Evolutionary conservation across 2,797 vertebrate species (phyloP), one percentile per base, ranked within the genome.

Genomic region (Platalea minor): DNA sequence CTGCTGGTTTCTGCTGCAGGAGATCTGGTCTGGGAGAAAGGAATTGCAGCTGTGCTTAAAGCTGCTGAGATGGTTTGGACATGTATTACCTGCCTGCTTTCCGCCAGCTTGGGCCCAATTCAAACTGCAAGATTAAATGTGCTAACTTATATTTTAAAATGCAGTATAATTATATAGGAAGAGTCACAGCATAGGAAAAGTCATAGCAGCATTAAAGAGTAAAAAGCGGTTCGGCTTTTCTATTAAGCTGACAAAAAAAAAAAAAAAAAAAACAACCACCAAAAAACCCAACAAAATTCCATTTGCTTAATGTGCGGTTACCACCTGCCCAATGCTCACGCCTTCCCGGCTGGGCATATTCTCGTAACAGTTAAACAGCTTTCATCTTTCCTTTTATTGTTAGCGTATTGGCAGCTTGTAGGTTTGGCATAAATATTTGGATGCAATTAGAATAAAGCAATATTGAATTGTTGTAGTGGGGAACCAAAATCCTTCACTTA

Each of bases 81-180:
- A 20, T 3, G 0, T 2, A 0, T 13, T 23, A 8, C 57, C 74
- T n/a, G 33, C 51, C 61, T 37, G 26, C 8, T 5, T 37, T 37
- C 61, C 1, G 0, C 45, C 60, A 75, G 85, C 29, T 7, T 54
- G 73, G 59, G 43, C 68, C 20, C 76, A 8, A 5, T 37, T 76
- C 72, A 60, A 1, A 5, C 45, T 20, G 68, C 63, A 43, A 37
- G 33, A 26, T 35, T 5, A 4, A 65, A 43, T 45, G 64, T 68
- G 25, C 64, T 64, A n/a, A 16, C 65, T 50, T 56, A 4, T 9
- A 3, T 61, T 72, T 82, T 26, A 12, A 79, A 77, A 26, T 39
- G 9, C 37, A 9, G 10, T 39, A 39, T 39, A 39, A 39, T 39
- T 39, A 39, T 4, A 2, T 5, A 84, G 45, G 37, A 74, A 57